Evolutionary conservation across 2,797 vertebrate genomes (phyloP).

Genomic region (Lycodopsis pacificus): DNA sequence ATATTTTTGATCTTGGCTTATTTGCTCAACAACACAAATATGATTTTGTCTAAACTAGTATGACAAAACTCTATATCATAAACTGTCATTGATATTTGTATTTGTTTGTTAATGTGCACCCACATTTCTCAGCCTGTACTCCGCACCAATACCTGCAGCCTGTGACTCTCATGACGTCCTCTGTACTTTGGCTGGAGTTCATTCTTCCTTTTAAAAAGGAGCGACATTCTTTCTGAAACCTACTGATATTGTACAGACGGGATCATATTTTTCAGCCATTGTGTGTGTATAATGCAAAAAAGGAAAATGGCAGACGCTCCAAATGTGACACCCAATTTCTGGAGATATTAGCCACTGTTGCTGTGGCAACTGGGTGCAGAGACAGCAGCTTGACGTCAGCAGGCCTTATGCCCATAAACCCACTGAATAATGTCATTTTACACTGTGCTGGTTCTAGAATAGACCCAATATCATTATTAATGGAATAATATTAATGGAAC

Average conservation of each 20-base stretch:
- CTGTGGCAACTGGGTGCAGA: slow-evolving; percentile 84
- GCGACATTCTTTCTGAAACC: slow-evolving; percentile 56
- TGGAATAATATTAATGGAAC: slow-evolving; percentile 16
- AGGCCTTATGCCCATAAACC: slow-evolving; percentile 78
- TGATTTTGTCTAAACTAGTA: slow-evolving; percentile 13
- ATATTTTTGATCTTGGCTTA: neutral
- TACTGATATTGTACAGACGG: slow-evolving; percentile 63
- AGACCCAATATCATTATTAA: slow-evolving; percentile 26
- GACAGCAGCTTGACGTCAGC: slow-evolving; percentile 77
- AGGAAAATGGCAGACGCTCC: slow-evolving; percentile 80
- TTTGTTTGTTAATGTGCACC: slow-evolving; percentile 16
- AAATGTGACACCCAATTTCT: slow-evolving; percentile 86
- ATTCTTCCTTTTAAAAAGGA: slow-evolving; percentile 37
- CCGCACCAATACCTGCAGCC: slow-evolving; percentile 17
- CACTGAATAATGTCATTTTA: slow-evolving; percentile 70
- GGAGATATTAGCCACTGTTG: slow-evolving; percentile 84
- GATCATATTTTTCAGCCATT: slow-evolving; percentile 64
- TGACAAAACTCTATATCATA: neutral
- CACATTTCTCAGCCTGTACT: slow-evolving; percentile 25
- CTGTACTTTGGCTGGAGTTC: slow-evolving; percentile 29
- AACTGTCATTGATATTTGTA: slow-evolving; percentile 17
- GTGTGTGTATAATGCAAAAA: slow-evolving; percentile 75
- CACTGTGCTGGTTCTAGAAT: slow-evolving; percentile 41
- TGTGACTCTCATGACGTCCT: slow-evolving; percentile 27
- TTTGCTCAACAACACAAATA: slow-evolving; percentile 24